Evolutionary conservation across 2,113 vertebrate species (phyloP).

Genomic region (Xenopus borealis): DNA sequence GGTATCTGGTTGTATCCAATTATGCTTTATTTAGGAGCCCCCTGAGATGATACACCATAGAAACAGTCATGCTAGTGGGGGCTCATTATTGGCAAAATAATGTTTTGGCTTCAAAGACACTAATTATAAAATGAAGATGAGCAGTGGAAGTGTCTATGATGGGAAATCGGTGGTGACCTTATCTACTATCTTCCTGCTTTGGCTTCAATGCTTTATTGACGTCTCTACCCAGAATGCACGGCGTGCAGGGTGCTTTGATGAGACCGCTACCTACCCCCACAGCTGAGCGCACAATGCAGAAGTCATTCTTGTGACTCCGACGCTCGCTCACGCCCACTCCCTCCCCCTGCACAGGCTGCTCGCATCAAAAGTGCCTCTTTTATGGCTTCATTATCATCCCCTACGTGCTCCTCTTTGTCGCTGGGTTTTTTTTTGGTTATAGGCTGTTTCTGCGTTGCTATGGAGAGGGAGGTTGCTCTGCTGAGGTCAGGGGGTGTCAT

Average conservation of each 20-base stretch:
- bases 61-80: too few relatives aligned
- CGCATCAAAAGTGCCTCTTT: background rate
- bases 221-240: background rate
- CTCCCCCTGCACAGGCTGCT: conserved; percentile 1
- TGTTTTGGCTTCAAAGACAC: too few relatives aligned
- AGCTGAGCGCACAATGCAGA: background rate
- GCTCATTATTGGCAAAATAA: too few relatives aligned
- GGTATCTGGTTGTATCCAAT: too few relatives aligned
- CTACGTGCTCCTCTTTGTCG: background rate
- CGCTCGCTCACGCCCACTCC: background rate
- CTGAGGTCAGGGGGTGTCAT: background rate
- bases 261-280: background rate
- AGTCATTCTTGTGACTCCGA: conserved; percentile 1
- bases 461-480: background rate
- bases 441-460: background rate
- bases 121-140: too few relatives aligned
- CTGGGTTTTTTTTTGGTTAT: background rate
- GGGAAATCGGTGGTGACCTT: too few relatives aligned
- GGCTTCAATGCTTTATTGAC: too few relatives aligned
- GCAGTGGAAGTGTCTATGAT: too few relatives aligned
- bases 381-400: background rate
- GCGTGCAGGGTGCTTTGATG: background rate
- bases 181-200: too few relatives aligned
- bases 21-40: too few relatives aligned
- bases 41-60: too few relatives aligned